Percentiles rank a stretch among this genome's conserved stretches.
These are phyloP conservation scores for Pseudorasbora parva DNA, from an alignment of 2,113 vertebrate species.

Conservation along the genomic window DNA sequence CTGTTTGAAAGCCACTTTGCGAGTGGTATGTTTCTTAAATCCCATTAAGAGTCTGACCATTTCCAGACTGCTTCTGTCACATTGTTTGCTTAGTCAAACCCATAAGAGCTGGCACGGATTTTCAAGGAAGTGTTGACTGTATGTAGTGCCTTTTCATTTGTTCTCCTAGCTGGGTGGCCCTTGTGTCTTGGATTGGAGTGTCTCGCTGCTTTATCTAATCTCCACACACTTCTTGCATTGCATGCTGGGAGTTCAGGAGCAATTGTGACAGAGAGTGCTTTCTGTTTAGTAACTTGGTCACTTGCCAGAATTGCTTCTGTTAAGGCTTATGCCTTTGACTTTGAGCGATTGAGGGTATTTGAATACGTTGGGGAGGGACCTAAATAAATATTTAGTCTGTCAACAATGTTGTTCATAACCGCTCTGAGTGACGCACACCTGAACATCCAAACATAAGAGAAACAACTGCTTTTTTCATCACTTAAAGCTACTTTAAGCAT, in stretches of 20 bases:
- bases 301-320: conserved; percentile 67
- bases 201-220: conserved; percentile 43
- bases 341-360: conserved; percentile 68
- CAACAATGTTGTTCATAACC: conserved; percentile 65
- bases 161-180: conserved; percentile 46
- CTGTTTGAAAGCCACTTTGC: background rate
- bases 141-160: background rate
- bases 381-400: conserved; percentile 68
- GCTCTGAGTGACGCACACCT: conserved; percentile 50
- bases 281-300: conserved; percentile 66
- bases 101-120: conserved; percentile 29
- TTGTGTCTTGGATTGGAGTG: conserved; percentile 1
- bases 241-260: conserved; percentile 31
- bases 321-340: conserved; percentile 73
- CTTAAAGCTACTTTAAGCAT: background rate
- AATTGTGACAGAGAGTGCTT: conserved; percentile 65
- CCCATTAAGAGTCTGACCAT: background rate
- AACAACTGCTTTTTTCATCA: background rate
- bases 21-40: conserved; percentile 3
- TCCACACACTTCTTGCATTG: conserved; percentile 45
- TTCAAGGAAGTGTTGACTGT: conserved; percentile 19
- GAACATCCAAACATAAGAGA: conserved; percentile 1
- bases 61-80: conserved; percentile 23
- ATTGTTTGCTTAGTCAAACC: conserved; percentile 7
- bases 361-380: conserved; percentile 61